A percentile compares a stretch with the other conserved stretches of the same genome.
These are phyloP conservation scores for Pelochelys cantorii DNA, from an alignment of 2,797 vertebrate genomes.

Conservation along the genomic window DNA sequence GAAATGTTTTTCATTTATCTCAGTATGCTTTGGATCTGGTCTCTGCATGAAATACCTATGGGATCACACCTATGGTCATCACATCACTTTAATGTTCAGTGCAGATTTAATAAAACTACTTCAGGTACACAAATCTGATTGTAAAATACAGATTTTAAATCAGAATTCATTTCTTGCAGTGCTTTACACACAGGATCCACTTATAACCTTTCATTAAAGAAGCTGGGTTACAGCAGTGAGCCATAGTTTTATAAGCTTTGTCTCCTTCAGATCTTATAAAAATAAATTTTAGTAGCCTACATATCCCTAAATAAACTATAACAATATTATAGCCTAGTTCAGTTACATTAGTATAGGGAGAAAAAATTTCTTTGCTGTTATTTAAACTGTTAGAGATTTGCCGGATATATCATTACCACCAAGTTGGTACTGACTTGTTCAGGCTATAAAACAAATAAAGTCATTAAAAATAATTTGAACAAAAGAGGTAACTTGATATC, in stretches of 20 bases:
- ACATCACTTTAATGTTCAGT: conserved; percentile 48
- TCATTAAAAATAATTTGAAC: conserved; percentile 89
- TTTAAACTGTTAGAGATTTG: conserved; percentile 79
- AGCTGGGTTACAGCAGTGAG: conserved; percentile 43
- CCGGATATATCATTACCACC: conserved; percentile 81
- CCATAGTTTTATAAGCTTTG: conserved; percentile 71
- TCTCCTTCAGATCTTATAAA: conserved; percentile 74
- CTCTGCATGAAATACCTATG: conserved; percentile 48
- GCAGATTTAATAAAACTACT: conserved; percentile 70
- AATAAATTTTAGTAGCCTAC: conserved; percentile 73
- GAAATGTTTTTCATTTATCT: conserved; percentile 33
- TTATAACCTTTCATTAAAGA: conserved; percentile 70
- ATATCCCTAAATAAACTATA: conserved; percentile 72
- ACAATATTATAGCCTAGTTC: conserved; percentile 64
- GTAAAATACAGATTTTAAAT: conserved; percentile 77
- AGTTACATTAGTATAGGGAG: conserved; percentile 72
- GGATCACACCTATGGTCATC: conserved; percentile 29
- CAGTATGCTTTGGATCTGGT: neutral
- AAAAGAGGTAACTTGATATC: conserved; percentile 85
- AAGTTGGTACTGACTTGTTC: conserved; percentile 82
- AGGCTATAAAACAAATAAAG: conserved; percentile 86
- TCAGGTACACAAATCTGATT: conserved; percentile 67
- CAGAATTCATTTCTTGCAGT: conserved; percentile 65
- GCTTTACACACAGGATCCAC: conserved; percentile 61
- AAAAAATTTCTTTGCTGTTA: conserved; percentile 64